Conservation (phyloP, 2,797 vertebrate genomes). For the Smutsia gigantea region DNA sequence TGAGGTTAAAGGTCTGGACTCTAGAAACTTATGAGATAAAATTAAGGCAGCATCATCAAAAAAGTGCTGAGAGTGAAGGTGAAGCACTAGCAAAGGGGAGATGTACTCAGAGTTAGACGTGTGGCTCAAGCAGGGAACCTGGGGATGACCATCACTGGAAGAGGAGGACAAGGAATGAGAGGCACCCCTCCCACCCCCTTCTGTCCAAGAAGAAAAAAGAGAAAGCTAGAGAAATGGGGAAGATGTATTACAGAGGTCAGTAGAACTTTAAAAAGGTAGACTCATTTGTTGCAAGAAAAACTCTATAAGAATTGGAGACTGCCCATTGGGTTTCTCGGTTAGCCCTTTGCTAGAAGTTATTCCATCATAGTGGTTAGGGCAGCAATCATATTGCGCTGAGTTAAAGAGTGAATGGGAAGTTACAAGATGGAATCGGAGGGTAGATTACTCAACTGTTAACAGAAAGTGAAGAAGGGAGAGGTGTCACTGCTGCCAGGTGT, state of each 20-base stretch:
- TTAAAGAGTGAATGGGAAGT: background rate
- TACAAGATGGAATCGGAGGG: background rate
- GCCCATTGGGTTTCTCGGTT: background rate
- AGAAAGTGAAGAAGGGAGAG: background rate
- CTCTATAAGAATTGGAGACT: background rate
- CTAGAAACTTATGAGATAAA: background rate
- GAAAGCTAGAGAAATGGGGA: background rate
- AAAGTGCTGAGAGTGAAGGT: background rate
- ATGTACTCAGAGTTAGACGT: background rate
- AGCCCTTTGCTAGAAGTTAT: background rate
- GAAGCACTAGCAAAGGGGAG: background rate
- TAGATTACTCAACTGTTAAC: background rate
- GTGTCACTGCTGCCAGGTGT: background rate
- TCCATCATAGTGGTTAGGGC: background rate
- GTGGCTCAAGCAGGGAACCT: background rate
- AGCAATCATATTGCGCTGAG: background rate
- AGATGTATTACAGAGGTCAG: background rate
- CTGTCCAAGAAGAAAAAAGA: background rate
- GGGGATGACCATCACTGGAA: background rate
- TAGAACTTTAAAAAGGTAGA: background rate
- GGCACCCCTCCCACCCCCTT: background rate
- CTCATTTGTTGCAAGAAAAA: background rate
- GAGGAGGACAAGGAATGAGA: background rate
- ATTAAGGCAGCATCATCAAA: background rate
- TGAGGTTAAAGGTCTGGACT: constrained; percentile 27